phyloP scores from a whole-genome alignment of 2,888 invertebrate genomes.

The Diadegma fenestrale region DNA sequence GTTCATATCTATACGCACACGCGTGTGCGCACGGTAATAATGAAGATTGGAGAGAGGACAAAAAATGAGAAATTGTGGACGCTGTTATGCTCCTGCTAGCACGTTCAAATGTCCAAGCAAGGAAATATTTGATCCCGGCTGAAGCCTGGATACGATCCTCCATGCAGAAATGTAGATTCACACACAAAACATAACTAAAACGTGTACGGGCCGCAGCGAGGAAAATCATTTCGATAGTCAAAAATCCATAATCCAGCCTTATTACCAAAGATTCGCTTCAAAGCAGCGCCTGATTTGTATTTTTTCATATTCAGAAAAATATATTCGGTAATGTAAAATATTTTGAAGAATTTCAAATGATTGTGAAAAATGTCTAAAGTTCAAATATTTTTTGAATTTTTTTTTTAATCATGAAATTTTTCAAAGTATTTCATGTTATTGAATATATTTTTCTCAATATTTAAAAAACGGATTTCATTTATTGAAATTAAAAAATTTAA shows the following conservation, averaged over 20 bases:
- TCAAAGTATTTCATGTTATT: no score
- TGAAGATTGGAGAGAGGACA: constrained; percentile 35
- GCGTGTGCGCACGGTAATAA: constrained; percentile 42
- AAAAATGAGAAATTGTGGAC: neutral
- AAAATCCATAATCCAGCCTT: neutral
- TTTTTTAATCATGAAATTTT: no score
- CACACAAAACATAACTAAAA: neutral
- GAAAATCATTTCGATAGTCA: neutral
- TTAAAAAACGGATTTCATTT: no score
- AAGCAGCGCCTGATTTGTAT: neutral
- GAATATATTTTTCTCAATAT: no score
- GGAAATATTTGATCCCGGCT: constrained; percentile 29
- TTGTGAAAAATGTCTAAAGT: no score
- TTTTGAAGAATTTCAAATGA: no score
- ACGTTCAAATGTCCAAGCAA: constrained; percentile 22
- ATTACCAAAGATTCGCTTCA: no score
- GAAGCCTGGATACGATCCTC: neutral
- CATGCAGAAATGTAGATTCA: neutral
- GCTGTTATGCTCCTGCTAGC: neutral
- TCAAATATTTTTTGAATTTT: no score
- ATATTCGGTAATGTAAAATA: no score
- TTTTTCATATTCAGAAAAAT: no score
- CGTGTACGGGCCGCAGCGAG: neutral
- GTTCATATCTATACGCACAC: neutral
- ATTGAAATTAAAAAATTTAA: no score